Evolutionary conservation across 2,888 invertebrate genomes (phyloP), one percentile per base, ranked within the genome.

Genomic region (Microdon myrmicae): DNA sequence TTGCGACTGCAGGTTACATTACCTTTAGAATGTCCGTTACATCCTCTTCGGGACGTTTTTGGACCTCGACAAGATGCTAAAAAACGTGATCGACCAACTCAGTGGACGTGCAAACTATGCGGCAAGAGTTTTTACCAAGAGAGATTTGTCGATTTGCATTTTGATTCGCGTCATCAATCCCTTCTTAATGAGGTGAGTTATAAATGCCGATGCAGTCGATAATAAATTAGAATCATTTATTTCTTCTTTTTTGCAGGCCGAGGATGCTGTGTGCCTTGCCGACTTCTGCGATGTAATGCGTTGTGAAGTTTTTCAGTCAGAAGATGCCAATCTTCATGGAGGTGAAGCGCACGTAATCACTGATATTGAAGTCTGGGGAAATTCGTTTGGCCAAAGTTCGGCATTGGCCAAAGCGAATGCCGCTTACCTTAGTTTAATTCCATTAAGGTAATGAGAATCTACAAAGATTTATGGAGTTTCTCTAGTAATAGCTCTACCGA

Each of bases 251-350:
- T 17, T 60, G 8, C 75, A 94, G 94, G 92, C 90, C 48, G 92
- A 94, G 81, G 94, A 94, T 80, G 90, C 93, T 64, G 90, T 95
- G 73, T 96, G 96, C 80, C 84, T 95, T 73, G 93, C 94, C 41
- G 94, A 95, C 80, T 95, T 90, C 82, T 96, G 96, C 84, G 95
- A 96, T 82, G 92, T 96, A 72, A 94, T 96, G 90, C 87, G 96
- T 70, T 96, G 96, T 80, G 93, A 94, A 78, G 92, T 95, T 43
- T 82, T 94, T 70, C 84, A 88, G 68, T 87, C 88, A 59, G 88
- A 90, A 75, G 90, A 90, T 64, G 82, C 83, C 39, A 83, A 81
- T 60, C 72, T 83, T 26, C 79, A 86, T 72, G 83, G 86, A 68
- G 87, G 87, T 64, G 86, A 86, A 72, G 84, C 85, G 31, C 85